These are phyloP conservation scores for Montipora cactus DNA, from an alignment of 64 coral and sea anemone species.

Conservation along the genomic window DNA sequence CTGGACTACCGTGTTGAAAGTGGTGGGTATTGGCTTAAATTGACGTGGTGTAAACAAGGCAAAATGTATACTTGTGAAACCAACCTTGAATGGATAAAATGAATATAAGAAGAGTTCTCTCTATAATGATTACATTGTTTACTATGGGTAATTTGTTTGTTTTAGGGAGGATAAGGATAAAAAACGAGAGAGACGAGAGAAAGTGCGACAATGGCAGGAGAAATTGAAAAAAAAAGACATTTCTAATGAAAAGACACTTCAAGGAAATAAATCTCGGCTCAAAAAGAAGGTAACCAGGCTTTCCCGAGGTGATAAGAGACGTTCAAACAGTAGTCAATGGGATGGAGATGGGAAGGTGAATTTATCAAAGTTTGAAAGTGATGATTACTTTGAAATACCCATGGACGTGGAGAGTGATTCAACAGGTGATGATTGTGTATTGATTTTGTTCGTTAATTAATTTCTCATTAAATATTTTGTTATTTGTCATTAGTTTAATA, in stretches of 20 bases:
- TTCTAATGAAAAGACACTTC: conserved; percentile 11
- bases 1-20: too few relatives aligned
- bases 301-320: conserved; percentile 1
- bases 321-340: neutral
- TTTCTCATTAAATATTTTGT: neutral
- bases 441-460: neutral
- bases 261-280: conserved; percentile 35
- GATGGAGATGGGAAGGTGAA: conserved; percentile 11
- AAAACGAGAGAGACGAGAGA: conserved; percentile 79
- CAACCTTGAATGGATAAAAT: too few relatives aligned
- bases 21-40: too few relatives aligned
- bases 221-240: conserved; percentile 33
- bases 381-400: conserved; percentile 92
- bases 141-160: neutral
- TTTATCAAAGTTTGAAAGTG: conserved; percentile 71
- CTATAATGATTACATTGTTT: neutral
- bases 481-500: too few relatives aligned
- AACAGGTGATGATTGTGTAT: conserved; percentile 40
- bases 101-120: too few relatives aligned
- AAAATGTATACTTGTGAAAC: too few relatives aligned
- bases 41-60: too few relatives aligned
- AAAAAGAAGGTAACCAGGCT: conserved; percentile 1
- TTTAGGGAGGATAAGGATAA: conserved; percentile 34
- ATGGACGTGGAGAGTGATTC: conserved; percentile 97
- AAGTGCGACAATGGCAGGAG: conserved; percentile 79